Conservation (phyloP, 2,797 vertebrate genomes). For the Morelia viridis region DNA sequence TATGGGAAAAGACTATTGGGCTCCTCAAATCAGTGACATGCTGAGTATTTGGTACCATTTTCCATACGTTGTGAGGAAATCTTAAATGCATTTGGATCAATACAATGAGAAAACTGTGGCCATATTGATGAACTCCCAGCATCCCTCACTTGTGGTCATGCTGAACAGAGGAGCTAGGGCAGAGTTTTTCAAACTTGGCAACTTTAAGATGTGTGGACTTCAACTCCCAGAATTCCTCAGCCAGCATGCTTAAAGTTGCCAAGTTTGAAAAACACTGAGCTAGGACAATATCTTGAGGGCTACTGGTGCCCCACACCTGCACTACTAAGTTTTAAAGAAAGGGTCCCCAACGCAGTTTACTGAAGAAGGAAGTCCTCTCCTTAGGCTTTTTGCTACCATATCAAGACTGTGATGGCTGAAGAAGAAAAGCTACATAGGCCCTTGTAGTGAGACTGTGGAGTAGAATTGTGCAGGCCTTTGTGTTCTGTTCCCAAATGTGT, state of each 20-base stretch:
- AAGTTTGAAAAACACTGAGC: background rate
- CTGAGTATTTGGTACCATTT: background rate
- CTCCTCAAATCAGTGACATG: background rate
- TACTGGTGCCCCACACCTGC: background rate
- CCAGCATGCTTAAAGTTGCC: background rate
- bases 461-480: background rate
- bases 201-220: background rate
- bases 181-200: background rate
- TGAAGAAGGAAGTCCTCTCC: background rate
- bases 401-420: no score
- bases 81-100: background rate
- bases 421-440: background rate
- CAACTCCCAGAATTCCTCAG: background rate
- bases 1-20: background rate
- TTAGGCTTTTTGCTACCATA: background rate
- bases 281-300: background rate
- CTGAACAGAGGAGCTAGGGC: background rate
- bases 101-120: background rate
- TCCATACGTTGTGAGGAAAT: background rate
- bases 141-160: background rate
- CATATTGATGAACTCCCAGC: background rate
- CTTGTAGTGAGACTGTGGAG: background rate
- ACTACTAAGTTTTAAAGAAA: background rate
- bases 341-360: background rate
- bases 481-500: background rate